Conservation (phyloP, 2,888 invertebrate genomes). For the Cactoblastis cactorum region DNA sequence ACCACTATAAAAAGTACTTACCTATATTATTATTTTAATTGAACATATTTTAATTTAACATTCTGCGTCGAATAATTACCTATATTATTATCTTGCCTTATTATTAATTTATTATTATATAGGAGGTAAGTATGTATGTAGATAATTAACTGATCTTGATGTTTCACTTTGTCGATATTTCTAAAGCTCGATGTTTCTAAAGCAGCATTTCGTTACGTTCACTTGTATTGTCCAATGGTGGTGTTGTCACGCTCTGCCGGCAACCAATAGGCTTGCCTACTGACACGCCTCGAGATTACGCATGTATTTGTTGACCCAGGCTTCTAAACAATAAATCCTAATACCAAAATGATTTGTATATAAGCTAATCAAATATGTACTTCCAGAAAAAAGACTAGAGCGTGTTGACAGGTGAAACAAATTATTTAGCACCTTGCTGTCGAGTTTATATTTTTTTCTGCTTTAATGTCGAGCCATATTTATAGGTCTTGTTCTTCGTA, state of each 20-base stretch:
- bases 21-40: no score
- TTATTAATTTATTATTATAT: no score
- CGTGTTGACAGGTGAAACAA: neutral
- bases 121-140: no score
- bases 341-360: conserved; percentile 24
- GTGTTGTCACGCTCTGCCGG: conserved; percentile 70
- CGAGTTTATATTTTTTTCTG: no score
- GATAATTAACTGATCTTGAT: neutral
- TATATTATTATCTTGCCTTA: no score
- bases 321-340: conserved; percentile 42
- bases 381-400: neutral
- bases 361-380: neutral
- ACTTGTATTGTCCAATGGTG: conserved; percentile 72
- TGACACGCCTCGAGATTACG: conserved; percentile 72
- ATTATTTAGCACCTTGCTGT: no score
- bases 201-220: conserved; percentile 67
- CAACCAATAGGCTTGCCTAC: conserved; percentile 67
- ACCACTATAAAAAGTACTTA: no score
- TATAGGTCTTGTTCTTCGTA: no score
- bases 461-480: no score
- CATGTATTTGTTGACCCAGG: conserved; percentile 54
- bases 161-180: neutral
- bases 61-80: no score
- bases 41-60: no score
- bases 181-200: conserved; percentile 50